Conservation (phyloP, 1,140 invertebrate genomes). For the Cotesia vestalis region DNA sequence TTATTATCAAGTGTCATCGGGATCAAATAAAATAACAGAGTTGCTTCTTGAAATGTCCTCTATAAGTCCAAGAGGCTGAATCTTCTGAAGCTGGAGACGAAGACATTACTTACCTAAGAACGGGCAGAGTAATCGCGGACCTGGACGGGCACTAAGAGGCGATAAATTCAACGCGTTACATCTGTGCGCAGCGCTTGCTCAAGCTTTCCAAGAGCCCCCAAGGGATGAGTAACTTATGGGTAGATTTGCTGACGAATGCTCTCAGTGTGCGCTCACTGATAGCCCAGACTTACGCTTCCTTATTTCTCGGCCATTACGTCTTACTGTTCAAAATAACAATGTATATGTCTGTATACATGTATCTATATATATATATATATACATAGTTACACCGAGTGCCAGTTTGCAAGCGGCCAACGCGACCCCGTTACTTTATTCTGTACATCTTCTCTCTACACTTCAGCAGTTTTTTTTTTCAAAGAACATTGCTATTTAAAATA, state of each 20-base stretch:
- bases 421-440: conserved; percentile 14
- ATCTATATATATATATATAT: conserved; percentile 16
- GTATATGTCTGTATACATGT: conserved; percentile 3
- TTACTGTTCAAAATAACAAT: conserved; percentile 31
- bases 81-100: conserved; percentile 46
- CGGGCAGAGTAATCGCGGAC: conserved; percentile 28
- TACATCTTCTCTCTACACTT: neutral
- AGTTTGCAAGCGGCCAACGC: conserved; percentile 18
- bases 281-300: conserved; percentile 34
- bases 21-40: neutral
- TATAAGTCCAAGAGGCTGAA: conserved; percentile 32
- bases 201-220: conserved; percentile 12
- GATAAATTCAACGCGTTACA: conserved; percentile 52
- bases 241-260: conserved; percentile 45
- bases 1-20: too few species aligned
- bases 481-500: too few species aligned
- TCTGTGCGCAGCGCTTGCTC: conserved; percentile 35
- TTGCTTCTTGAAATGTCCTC: conserved; percentile 13
- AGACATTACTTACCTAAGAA: conserved; percentile 51
- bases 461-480: neutral
- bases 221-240: conserved; percentile 47
- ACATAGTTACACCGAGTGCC: neutral
- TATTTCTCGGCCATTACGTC: conserved; percentile 32
- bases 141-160: conserved; percentile 43
- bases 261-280: neutral